Percentiles rank a stretch among this genome's conserved stretches.
Evolutionary conservation across 2,888 invertebrate genomes (phyloP).

Genomic region (Monopis laevigella): DNA sequence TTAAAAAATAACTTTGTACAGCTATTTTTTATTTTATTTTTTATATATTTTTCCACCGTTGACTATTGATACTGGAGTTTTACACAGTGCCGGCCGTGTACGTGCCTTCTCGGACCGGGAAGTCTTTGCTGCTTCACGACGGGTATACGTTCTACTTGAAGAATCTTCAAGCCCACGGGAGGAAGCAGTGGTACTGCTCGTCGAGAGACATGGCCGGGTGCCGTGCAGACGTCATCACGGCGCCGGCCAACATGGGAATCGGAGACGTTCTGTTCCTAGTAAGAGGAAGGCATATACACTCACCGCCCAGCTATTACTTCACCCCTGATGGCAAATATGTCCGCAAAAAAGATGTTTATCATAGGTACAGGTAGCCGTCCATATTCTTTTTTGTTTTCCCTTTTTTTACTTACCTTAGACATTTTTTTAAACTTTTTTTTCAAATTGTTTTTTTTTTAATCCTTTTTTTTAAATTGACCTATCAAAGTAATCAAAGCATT

Average conservation of each 20-base stretch:
- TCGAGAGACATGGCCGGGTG: slow-evolving; percentile 60
- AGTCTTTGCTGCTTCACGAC: slow-evolving; percentile 54
- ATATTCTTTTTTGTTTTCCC: neutral
- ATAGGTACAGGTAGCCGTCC: slow-evolving; percentile 50
- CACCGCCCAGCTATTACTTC: slow-evolving; percentile 55
- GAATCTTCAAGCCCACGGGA: slow-evolving; percentile 55
- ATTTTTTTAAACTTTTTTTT: neutral
- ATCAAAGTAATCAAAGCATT: neutral
- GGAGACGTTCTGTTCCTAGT: slow-evolving; percentile 57
- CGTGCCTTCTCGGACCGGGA: slow-evolving; percentile 62
- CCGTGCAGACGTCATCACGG: slow-evolving; percentile 58
- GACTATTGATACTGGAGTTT: too few species aligned
- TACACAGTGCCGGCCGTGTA: slow-evolving; percentile 53
- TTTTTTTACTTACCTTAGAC: neutral
- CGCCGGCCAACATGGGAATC: slow-evolving; percentile 35
- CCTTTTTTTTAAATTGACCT: slow-evolving; percentile 1
- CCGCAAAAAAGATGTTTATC: slow-evolving; percentile 53
- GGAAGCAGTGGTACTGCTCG: slow-evolving; percentile 63
- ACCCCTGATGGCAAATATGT: slow-evolving; percentile 60
- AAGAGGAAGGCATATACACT: slow-evolving; percentile 54
- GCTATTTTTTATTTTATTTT: too few species aligned
- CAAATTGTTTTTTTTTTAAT: neutral
- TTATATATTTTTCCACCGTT: too few species aligned
- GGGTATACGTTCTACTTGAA: slow-evolving; percentile 60
- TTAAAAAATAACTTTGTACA: too few species aligned